Evolutionary conservation across 2,797 vertebrate genomes (phyloP), one percentile per base, ranked within the genome.

Genomic region (Acanthis flammea): DNA sequence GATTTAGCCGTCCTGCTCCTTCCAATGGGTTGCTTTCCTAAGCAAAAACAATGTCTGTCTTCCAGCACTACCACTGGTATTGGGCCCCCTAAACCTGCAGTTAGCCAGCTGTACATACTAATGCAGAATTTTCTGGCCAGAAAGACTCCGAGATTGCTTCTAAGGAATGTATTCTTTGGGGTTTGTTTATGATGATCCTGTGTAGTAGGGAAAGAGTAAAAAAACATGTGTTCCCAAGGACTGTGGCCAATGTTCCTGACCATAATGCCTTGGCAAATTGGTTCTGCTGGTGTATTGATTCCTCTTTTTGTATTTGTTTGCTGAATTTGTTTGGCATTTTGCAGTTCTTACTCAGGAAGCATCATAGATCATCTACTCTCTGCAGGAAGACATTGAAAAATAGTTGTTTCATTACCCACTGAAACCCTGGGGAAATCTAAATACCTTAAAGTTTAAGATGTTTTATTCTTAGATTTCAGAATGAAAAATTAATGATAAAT

Each of bases 391-490:
- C 90, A 48, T 73, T 91, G 87, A 94, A 93, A 92, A 93, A 93
- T 94, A 89, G 77, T 94, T 91, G 65, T 90, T 97, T 97, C 81
- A 86, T 97, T 94, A 95, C 68, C 89, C 65, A 86, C 21, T 12
- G 14, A 96, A 87, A 92, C 95, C 97, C 96, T 91, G 94, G 80
- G 97, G 97, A 95, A 95, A 97, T 96, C 61, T 91, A 96, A 97
- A 96, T 97, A 96, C 97, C 94, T 96, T 88, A 74, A 92, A 91
- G 67, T 96, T 96, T 90, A 95, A 94, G 78, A 94, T 73, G 94
- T 71, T 97, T 95, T 97, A 96, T 96, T 95, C 93, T 92, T 93
- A 79, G 67, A 94, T 96, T 97, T 96, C 71, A 67, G 92, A 94
- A 94, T 92, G 94, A 96, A 96, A 92, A 94, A 94, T 58, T 94